Base-by-base conservation (phyloP, 2,888 invertebrate genomes). In the Lottia scabra region DNA sequence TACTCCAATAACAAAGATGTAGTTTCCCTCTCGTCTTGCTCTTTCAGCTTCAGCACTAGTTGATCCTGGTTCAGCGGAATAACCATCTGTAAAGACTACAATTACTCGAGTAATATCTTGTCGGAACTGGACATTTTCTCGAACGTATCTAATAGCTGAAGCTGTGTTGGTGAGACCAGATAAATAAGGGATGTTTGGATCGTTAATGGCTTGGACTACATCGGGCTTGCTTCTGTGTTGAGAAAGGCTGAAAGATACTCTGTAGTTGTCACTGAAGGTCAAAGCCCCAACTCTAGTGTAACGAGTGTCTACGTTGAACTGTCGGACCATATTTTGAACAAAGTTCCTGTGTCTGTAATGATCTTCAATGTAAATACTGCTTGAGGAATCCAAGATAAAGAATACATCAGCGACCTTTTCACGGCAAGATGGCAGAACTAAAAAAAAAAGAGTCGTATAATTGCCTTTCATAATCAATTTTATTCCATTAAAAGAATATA, bases 1-100 rank as follows among this genome's bases (percentile, higher is more conserved):
- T 1, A 87, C 84, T 6, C 88, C 88, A 26, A 88, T 82, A 15
- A 86, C 85, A 72, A 87, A 87, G 66, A 88, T 38, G 65, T 85
- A 81, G 63, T 87, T 85, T 6, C 85, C 85, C 13, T 79, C 81
- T 12, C 81, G 68, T 0, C 73, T 68, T 8, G 76, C 76, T 23
- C 56, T 56, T n/a, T 76, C 71, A 0, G 77, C 75, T 68, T 79
- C 77, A 16, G 68, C 38, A 15, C 64, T 56, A 2, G 79, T 79
- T 1, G 62, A 46, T 1, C 74, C 71, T 10, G 75, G 77, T 16
- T 65, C 67, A 44, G 75, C 65, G 6, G 79, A 79, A 19, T 73
- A 76, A 16, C 79, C 79, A 65, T 79, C 79, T 5, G 79, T 79
- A 48, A 79, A 56, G n/a, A 79, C 79, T 2, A 79, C 66, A 27